Percentiles rank a stretch among this genome's conserved stretches.
phyloP scores from a whole-genome alignment of 2,113 vertebrate genomes.

The Thinocorus orbignyianus region DNA sequence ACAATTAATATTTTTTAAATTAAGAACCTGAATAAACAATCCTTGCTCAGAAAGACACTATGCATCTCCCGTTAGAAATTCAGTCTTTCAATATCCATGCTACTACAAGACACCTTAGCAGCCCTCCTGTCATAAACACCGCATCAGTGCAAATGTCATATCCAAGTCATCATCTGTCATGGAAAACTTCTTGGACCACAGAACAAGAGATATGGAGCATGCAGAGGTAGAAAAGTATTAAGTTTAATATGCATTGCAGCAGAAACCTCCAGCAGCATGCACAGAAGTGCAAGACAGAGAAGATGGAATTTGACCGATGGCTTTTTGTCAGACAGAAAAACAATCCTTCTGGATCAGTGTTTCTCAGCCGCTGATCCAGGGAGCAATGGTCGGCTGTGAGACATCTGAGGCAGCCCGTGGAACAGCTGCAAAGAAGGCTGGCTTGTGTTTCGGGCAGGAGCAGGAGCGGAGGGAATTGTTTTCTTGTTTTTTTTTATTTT shows the following conservation, averaged over 20 bases:
- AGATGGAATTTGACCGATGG: accelerated
- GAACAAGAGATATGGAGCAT: accelerated
- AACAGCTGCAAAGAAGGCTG: conserved; percentile 10
- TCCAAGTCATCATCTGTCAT: not conserved
- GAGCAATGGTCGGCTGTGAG: not conserved
- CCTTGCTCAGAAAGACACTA: not conserved
- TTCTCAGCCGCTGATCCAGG: not conserved
- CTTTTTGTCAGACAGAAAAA: not conserved
- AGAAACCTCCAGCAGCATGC: not conserved
- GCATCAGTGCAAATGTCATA: not conserved
- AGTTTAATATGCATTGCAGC: not conserved
- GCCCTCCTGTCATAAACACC: not conserved
- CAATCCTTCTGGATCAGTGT: not conserved
- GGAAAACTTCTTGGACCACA: not conserved
- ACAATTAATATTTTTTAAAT: not conserved
- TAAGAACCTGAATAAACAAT: not conserved
- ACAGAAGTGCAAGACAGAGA: accelerated
- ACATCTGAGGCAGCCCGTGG: not conserved
- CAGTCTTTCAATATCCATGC: not conserved
- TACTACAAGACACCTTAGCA: not conserved
- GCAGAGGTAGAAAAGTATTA: not conserved
- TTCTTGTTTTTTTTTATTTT: not conserved
- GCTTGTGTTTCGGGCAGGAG: not conserved
- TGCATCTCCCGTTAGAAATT: not conserved
- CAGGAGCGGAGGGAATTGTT: not conserved